Percentiles rank a stretch among this genome's conserved stretches.
These are phyloP conservation scores for Gopherus evgoodei DNA, from an alignment of 2,113 vertebrate genomes.

Conservation along the genomic window DNA sequence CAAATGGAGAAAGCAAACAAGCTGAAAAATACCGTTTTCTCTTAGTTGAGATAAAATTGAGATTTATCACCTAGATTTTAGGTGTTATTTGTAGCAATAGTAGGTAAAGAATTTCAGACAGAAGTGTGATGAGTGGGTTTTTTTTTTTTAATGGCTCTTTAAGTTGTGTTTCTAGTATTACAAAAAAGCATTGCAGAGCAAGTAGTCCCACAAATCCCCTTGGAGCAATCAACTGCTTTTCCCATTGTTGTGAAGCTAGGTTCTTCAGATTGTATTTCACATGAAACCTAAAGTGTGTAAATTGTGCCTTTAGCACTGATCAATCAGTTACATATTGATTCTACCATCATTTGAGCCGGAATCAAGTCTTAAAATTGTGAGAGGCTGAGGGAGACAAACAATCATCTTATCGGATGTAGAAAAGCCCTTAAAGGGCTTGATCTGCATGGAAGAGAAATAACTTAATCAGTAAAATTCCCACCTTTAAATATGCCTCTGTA, in stretches of 20 bases:
- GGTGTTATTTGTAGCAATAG: conserved; percentile 4
- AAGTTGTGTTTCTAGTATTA: conserved; percentile 9
- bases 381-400: neutral
- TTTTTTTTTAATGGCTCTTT: neutral
- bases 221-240: neutral
- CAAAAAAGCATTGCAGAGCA: conserved; percentile 25
- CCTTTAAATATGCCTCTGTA: neutral
- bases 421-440: neutral
- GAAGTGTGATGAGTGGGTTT: conserved; percentile 5
- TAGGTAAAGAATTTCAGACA: conserved; percentile 23
- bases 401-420: neutral
- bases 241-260: neutral
- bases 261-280: conserved; percentile 25
- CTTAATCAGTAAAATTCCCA: neutral
- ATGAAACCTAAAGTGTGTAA: neutral
- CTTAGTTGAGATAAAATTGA: conserved; percentile 31
- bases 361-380: neutral
- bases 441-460: neutral
- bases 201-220: neutral
- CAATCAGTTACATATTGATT: neutral
- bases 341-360: neutral
- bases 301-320: neutral
- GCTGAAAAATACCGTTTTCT: neutral
- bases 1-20: neutral
- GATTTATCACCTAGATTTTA: conserved; percentile 18